Evolutionary conservation across 1,140 invertebrate genomes (phyloP), one percentile per base, ranked within the genome.

Genomic region (Aphelenchoides besseyi): DNA sequence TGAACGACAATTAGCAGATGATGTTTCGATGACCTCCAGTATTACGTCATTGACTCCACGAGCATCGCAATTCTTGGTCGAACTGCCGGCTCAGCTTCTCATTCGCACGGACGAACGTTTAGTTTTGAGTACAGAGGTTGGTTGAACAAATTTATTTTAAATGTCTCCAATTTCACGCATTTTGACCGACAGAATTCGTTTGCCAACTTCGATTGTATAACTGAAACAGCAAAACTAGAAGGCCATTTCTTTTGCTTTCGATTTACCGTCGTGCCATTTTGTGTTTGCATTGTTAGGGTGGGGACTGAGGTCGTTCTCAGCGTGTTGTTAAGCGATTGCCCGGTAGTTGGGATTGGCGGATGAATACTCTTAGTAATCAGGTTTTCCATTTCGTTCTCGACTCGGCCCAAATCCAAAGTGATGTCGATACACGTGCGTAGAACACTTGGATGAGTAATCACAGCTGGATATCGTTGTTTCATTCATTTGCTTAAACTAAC

Each of bases 61-160:
- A 48, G 69, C 82, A 23, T 82, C 80, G 0, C 35, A 55, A 28
- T 84, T 82, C 53, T 16, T 82, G 12, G 76, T 68, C 35, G 36
- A 72, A 54, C 71, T 82, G 16, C 82, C 81, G 53, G 5, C 55
- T 16, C 74, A 81, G 33, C 72, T 82, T n/a, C 53, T 70, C 16
- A 41, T 81, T 16, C 52, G 61, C 26, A 54, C 78, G 18, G 71
- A 82, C 57, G 74, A 84, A 30, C 68, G 66, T 52, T 57, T 80
- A 12, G 74, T 80, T 30, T 54, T 80, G 26, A 71, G 53, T 1
- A 70, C 75, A 32, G 55, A 59, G 18, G 55, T 59, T 59, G 12
- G 41, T 48, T 48, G n/a, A n/a, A n/a, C n/a, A n/a, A n/a, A n/a
- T n/a, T n/a, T n/a, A n/a, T n/a, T n/a, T n/a, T n/a, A n/a, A n/a